Base-by-base conservation (phyloP, 2,113 vertebrate species). In the Eublepharis macularius region DNA sequence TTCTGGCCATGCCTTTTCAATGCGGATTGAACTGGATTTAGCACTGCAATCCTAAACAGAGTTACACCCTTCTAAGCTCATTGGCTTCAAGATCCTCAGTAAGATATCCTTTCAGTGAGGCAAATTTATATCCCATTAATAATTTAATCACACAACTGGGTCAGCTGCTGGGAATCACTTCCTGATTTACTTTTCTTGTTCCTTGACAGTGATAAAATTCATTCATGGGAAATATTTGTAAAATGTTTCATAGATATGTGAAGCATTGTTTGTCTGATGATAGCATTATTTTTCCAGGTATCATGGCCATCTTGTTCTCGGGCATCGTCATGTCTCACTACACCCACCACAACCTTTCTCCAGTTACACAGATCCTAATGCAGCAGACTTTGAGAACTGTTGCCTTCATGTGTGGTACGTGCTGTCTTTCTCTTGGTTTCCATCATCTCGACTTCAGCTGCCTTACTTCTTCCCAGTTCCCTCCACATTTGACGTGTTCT, bases 261-360 rank as follows among this genome's bases (percentile, higher is more conserved):
- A 69, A 11, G 4, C 69, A 1, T 75, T 81, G 4, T 45, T 11
- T 29, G 79, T 11, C 12, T 89, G 65, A 85, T 21, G 83, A 75
- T 45, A 47, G 3, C 32, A 0, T 78, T 90, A 12, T 85, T 24
- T 86, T 49, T 85, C 0, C 88, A 99, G 98, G 99, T 90, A 99
- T 99, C 93, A 99, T 99, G 99, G 98, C 99, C 68, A 99, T 99
- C 94, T 97, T 99, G 90, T 99, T 99, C 95, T 98, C 98, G 0
- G 99, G 98, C 65, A 99, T 99, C 0, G 98, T 98, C 86, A 99
- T 99, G 99, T 99, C 99, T 11, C 99, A 99, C 94, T 99, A 99
- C 90, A 99, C 98, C 0, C 99, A 99, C 95, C 99, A 99, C 85
- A 99, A 99, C 94, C 95, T 99, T 93, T 99, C 99, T 47, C 99